These are phyloP conservation scores for Psilopsiagon aurifrons DNA, from an alignment of 2,113 vertebrate genomes.

Conservation along the genomic window DNA sequence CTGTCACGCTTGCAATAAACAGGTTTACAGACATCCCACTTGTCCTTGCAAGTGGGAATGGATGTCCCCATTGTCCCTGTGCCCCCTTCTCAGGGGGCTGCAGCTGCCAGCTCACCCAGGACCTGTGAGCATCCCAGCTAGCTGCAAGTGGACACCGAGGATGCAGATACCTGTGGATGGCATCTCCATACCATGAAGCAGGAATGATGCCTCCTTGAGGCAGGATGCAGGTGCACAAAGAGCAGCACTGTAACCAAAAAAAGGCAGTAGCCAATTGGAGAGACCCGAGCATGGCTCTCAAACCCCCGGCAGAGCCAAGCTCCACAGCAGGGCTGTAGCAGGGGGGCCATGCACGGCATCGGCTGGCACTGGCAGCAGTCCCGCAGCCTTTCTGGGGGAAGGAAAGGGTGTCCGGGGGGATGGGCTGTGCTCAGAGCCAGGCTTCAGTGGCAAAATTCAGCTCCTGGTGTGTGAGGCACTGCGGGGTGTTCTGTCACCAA, in stretches of 20 bases:
- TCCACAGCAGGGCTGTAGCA: fast-evolving
- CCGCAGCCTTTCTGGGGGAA: neutral
- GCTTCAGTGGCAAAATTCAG: neutral
- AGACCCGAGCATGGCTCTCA: fast-evolving
- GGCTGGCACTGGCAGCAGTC: fast-evolving
- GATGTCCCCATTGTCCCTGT: neutral
- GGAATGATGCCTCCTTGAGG: fast-evolving
- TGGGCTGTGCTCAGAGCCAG: fast-evolving
- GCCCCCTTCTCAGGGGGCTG: neutral
- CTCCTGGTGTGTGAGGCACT: fast-evolving
- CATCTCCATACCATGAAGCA: neutral
- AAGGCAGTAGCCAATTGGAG: neutral
- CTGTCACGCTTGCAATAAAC: neutral
- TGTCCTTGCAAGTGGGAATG: slow-evolving; percentile 6
- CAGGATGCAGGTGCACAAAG: neutral
- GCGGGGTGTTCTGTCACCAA: neutral
- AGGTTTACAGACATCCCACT: neutral
- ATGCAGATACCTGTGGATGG: neutral
- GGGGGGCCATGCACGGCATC: fast-evolving
- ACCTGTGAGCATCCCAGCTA: fast-evolving
- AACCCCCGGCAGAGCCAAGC: fast-evolving
- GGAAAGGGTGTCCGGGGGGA: neutral
- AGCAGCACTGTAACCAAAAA: neutral
- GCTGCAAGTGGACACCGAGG: fast-evolving
- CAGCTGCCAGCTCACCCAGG: neutral